Percentiles rank a stretch among this genome's conserved stretches.
phyloP scores from a whole-genome alignment of 2,888 invertebrate species.

The Zaprionus lineosus region DNA sequence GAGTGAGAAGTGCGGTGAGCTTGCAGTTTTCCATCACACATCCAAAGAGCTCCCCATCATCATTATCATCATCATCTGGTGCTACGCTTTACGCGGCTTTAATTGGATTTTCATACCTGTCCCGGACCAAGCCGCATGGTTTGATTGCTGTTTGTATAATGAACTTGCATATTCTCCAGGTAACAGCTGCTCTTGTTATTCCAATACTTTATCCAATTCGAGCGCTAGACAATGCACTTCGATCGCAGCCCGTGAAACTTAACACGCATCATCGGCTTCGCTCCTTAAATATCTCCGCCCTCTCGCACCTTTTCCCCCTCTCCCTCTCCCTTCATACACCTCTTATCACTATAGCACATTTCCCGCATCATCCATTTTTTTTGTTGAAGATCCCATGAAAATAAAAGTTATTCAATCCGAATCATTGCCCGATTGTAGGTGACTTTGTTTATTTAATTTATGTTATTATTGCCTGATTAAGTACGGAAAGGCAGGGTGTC shows the following conservation, averaged over 20 bases:
- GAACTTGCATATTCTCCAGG: constrained; percentile 72
- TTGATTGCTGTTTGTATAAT: constrained; percentile 78
- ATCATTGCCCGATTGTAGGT: constrained; percentile 40
- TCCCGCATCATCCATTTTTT: constrained; percentile 2
- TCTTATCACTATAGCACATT: neutral
- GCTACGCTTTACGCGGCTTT: constrained; percentile 63
- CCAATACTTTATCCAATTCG: constrained; percentile 17
- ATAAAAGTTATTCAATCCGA: constrained; percentile 46
- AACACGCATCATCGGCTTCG: constrained; percentile 67
- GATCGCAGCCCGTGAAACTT: constrained; percentile 70
- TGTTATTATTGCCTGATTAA: constrained; percentile 77
- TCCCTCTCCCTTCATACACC: constrained; percentile 16
- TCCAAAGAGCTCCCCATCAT: constrained; percentile 31
- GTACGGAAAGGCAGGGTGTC: constrained; percentile 39
- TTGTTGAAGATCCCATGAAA: constrained; percentile 40
- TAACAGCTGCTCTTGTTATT: constrained; percentile 58
- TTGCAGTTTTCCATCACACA: constrained; percentile 67
- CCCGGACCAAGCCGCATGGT: constrained; percentile 42
- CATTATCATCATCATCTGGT: constrained; percentile 50
- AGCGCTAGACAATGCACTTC: constrained; percentile 21
- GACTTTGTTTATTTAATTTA: constrained; percentile 75
- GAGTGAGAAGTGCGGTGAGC: constrained; percentile 72
- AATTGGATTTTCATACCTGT: constrained; percentile 77
- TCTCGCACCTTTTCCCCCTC: too few species aligned
- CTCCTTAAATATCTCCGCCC: constrained; percentile 19